phyloP scores from a whole-genome alignment of 2,888 invertebrate genomes.

The Dryococelus australis region DNA sequence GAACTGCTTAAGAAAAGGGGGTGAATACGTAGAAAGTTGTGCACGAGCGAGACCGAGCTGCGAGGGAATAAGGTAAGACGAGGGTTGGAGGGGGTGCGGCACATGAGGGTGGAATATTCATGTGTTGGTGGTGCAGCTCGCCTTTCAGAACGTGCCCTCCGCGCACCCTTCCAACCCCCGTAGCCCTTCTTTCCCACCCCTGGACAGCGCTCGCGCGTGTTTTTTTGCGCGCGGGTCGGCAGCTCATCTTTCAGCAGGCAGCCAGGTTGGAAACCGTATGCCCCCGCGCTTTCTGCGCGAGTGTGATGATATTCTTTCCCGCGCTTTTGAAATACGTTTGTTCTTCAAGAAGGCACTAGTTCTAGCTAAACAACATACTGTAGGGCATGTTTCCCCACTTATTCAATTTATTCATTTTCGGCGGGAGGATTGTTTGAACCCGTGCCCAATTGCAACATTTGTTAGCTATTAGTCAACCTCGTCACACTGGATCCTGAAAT shows the following conservation, averaged over 20 bases:
- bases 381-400: no score
- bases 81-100: background rate
- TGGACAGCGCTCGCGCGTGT: background rate
- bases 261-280: background rate
- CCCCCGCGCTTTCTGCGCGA: background rate
- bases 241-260: background rate
- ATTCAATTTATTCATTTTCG: no score
- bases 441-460: no score
- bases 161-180: background rate
- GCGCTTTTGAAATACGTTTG: background rate
- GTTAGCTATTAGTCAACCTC: no score
- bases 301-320: background rate
- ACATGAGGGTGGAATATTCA: conserved; percentile 16
- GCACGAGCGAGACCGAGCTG: background rate
- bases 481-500: no score
- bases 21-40: conserved; percentile 16
- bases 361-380: no score
- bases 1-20: conserved; percentile 16
- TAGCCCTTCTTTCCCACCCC: no score
- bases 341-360: no score
- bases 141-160: background rate
- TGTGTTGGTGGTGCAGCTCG: conserved; percentile 7
- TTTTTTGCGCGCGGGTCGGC: background rate
- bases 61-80: background rate
- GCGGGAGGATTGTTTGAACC: no score